Conservation (phyloP, 2,888 invertebrate genomes). For the Sericinus montela region DNA sequence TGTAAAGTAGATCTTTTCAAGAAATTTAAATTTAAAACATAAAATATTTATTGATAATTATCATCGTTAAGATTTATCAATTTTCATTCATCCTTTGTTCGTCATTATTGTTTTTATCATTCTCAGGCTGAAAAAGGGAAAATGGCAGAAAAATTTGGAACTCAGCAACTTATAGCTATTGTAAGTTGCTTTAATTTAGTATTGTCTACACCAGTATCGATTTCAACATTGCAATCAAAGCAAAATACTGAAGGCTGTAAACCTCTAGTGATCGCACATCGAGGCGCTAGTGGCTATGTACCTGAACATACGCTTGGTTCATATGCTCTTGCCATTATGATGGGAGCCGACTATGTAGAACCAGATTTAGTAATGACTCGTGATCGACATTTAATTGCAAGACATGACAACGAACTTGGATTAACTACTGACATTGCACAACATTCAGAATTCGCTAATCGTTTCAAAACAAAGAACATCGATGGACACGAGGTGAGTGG, state of each 20-base stretch:
- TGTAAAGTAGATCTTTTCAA: too few species aligned
- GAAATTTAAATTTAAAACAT: too few species aligned
- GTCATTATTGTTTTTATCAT: not conserved
- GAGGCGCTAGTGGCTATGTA: slow-evolving; percentile 67
- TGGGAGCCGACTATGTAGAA: slow-evolving; percentile 68
- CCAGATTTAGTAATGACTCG: slow-evolving; percentile 67
- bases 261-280: slow-evolving; percentile 54
- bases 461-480: slow-evolving; percentile 47
- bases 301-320: slow-evolving; percentile 69
- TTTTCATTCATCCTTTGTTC: too few species aligned
- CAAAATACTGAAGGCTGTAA: slow-evolving; percentile 37
- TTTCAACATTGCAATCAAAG: not conserved
- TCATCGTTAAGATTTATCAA: too few species aligned
- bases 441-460: slow-evolving; percentile 49
- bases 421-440: slow-evolving; percentile 52
- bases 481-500: slow-evolving; percentile 46
- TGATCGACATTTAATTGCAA: slow-evolving; percentile 54
- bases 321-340: slow-evolving; percentile 60
- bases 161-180: not conserved
- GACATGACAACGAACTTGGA: slow-evolving; percentile 63
- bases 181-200: slow-evolving; percentile 1
- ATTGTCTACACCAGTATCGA: not conserved
- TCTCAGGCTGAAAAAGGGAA: not conserved
- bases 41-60: too few species aligned
- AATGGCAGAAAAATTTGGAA: slow-evolving; percentile 1